A percentile compares a stretch with the other conserved stretches of the same genome.
phyloP scores from a whole-genome alignment of 35 echinoderm and acorn worm species.

The Strongylocentrotus purpuratus region DNA sequence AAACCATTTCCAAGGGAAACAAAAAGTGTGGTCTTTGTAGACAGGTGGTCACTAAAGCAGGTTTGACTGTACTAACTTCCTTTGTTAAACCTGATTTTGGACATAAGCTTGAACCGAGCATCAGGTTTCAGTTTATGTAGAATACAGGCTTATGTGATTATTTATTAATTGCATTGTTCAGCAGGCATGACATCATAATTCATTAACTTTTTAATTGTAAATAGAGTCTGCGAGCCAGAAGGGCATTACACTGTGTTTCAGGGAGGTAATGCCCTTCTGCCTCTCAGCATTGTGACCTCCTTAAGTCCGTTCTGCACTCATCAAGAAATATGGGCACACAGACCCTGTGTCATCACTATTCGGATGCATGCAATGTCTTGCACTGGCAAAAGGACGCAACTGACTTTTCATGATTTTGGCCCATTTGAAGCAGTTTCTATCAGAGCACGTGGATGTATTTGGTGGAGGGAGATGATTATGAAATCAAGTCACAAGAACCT shows the following conservation, averaged over 20 bases:
- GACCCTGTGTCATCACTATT: background rate
- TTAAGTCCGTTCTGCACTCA: background rate
- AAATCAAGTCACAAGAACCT: background rate
- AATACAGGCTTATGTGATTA: background rate
- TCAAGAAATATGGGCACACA: background rate
- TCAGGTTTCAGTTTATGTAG: no score
- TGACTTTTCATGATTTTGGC: background rate
- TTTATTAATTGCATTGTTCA: background rate
- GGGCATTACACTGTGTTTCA: background rate
- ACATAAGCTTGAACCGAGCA: no score
- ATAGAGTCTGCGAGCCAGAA: background rate
- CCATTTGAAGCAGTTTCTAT: background rate
- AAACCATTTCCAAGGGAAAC: no score
- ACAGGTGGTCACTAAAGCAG: no score
- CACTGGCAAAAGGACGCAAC: background rate
- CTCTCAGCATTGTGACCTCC: background rate
- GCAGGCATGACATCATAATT: background rate
- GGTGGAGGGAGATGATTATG: background rate
- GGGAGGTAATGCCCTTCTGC: background rate
- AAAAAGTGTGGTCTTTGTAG: no score
- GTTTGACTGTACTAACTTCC: no score
- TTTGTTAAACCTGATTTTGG: no score
- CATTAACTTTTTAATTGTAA: background rate
- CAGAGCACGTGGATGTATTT: background rate
- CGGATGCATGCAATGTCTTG: background rate